These are phyloP conservation scores for Lasioglossum lativentre DNA, from an alignment of 2,888 invertebrate genomes.

Conservation along the genomic window DNA sequence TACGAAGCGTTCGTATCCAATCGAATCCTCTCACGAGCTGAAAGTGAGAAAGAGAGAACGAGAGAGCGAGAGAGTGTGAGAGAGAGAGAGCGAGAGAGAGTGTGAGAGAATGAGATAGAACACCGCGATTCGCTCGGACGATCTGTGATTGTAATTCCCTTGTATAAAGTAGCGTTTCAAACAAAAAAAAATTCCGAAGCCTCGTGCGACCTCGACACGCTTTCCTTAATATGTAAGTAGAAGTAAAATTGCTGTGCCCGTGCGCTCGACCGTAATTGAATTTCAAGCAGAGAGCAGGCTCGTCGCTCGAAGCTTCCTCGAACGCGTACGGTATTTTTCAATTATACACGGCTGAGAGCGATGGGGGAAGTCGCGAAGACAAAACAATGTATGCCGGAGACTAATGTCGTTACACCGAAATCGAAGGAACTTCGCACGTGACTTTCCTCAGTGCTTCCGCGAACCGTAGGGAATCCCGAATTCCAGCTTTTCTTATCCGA, in stretches of 20 bases:
- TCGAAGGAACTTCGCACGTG: neutral
- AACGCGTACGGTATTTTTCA: conserved; percentile 6
- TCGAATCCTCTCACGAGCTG: conserved; percentile 37
- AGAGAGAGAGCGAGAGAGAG: neutral
- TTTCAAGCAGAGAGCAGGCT: conserved; percentile 24
- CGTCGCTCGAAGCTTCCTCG: conserved; percentile 8
- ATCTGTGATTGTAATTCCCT: conserved; percentile 80
- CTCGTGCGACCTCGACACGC: conserved; percentile 75
- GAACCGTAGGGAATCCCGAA: conserved; percentile 2
- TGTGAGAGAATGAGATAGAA: conserved; percentile 20
- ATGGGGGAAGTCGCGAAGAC: neutral
- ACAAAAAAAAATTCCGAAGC: conserved; percentile 64
- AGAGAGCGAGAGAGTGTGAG: neutral
- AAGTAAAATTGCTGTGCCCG: conserved; percentile 64
- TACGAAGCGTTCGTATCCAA: conserved; percentile 25
- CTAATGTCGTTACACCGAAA: neutral
- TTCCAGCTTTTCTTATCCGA: conserved; percentile 16
- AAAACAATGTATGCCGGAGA: neutral
- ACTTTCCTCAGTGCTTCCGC: conserved; percentile 5
- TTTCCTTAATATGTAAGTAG: conserved; percentile 68
- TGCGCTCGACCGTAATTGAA: conserved; percentile 44
- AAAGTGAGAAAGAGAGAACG: neutral
- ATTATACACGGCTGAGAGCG: neutral
- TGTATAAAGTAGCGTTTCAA: conserved; percentile 68
- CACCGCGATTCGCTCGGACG: conserved; percentile 43